Evolutionary conservation across 2,888 invertebrate species (phyloP).

Genomic region (Spicauda simplicius): DNA sequence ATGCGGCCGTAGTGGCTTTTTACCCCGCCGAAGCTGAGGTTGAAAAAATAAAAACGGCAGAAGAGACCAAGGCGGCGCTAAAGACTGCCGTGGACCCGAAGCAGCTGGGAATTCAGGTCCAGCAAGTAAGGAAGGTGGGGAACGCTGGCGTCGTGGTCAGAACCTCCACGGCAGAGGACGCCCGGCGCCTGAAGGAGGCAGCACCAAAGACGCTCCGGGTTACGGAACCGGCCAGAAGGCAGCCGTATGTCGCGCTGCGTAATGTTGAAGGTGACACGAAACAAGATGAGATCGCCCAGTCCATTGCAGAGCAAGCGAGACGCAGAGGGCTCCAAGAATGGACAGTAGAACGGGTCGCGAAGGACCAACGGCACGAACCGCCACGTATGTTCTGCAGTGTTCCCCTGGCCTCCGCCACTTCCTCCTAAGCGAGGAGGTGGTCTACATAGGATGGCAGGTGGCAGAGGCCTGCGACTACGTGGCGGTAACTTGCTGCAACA

Average conservation of each 20-base stretch:
- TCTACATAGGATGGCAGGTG: too few species aligned
- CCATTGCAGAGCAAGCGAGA: not conserved
- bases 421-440: too few species aligned
- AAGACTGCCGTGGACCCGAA: not conserved
- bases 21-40: constrained; percentile 3
- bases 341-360: too few species aligned
- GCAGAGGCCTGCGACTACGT: too few species aligned
- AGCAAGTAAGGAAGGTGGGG: too few species aligned
- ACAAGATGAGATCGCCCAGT: not conserved
- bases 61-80: constrained; percentile 8
- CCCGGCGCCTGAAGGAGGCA: not conserved
- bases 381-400: too few species aligned
- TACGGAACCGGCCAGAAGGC: not conserved
- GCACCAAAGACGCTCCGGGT: constrained; percentile 3
- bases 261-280: not conserved
- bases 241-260: not conserved
- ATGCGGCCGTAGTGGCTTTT: not conserved
- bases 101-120: not conserved
- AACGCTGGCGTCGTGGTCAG: too few species aligned
- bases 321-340: too few species aligned
- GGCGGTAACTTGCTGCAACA: too few species aligned
- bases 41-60: not conserved
- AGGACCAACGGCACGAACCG: too few species aligned
- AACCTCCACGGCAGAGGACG: constrained; percentile 11
- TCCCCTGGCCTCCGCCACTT: too few species aligned